A percentile compares a stretch with the other conserved stretches of the same genome.
Conservation (phyloP, 1,140 invertebrate species). For the Cephus cinctus region DNA sequence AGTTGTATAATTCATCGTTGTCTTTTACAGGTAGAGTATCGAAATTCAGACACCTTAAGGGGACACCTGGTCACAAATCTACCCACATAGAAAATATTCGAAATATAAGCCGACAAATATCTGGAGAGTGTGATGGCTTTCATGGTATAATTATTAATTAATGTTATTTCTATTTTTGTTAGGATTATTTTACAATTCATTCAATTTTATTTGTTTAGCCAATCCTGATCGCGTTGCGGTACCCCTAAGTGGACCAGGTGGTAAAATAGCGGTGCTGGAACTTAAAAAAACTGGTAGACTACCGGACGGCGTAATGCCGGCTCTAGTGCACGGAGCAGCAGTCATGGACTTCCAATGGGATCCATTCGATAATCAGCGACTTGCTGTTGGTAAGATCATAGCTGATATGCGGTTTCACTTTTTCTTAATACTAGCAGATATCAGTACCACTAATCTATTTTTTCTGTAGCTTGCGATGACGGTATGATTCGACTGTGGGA, state of each 20-base stretch:
- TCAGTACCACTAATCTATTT: not conserved
- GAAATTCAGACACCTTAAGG: conserved; percentile 91
- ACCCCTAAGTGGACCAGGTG: conserved; percentile 83
- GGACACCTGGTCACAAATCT: conserved; percentile 84
- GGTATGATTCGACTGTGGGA: conserved; percentile 86
- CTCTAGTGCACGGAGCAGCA: conserved; percentile 83
- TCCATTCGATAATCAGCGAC: conserved; percentile 77
- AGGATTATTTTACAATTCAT: too few species aligned
- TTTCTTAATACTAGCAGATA: too few species aligned
- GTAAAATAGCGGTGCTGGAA: conserved; percentile 86
- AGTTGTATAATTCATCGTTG: too few species aligned
- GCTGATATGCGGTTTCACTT: too few species aligned
- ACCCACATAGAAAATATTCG: conserved; percentile 90
- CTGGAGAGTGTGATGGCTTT: conserved; percentile 92
- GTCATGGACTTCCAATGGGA: conserved; percentile 94
- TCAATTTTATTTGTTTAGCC: conserved; percentile 59
- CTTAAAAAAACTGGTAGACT: conserved; percentile 75
- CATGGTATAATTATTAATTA: conserved; percentile 61
- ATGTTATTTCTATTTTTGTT: conserved; percentile 13
- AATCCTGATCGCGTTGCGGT: conserved; percentile 84
- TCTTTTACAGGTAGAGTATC: conserved; percentile 74
- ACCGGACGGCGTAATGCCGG: conserved; percentile 78
- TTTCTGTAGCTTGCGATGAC: conserved; percentile 77
- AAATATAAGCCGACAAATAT: conserved; percentile 86
- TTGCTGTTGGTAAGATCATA: conserved; percentile 80